A percentile compares a stretch with the other conserved stretches of the same genome.
Evolutionary conservation across 2,888 invertebrate species (phyloP).

Genomic region (Phania funesta): DNA sequence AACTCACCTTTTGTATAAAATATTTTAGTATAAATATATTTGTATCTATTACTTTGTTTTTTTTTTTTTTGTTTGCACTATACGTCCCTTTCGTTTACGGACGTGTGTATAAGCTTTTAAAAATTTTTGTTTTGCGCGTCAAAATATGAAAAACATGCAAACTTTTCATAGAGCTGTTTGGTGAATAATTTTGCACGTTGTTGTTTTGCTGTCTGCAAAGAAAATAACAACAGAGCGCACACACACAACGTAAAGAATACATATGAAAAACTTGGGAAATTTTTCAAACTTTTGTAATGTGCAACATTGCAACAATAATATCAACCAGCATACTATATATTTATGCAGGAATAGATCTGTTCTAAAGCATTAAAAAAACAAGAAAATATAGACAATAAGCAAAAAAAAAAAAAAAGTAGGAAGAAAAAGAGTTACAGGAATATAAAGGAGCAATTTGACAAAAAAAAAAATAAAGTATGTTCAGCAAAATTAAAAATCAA

Average conservation of each 20-base stretch:
- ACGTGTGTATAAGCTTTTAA: slow-evolving; percentile 28
- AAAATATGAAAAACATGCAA: slow-evolving; percentile 79
- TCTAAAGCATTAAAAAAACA: slow-evolving; percentile 8
- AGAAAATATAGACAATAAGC: slow-evolving; percentile 21
- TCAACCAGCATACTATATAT: slow-evolving; percentile 55
- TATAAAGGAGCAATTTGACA: neutral
- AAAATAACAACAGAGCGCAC: slow-evolving; percentile 20
- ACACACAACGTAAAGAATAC: slow-evolving; percentile 19
- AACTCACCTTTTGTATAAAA: slow-evolving; percentile 61
- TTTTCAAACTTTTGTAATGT: slow-evolving; percentile 68
- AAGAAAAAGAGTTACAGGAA: neutral
- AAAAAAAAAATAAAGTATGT: neutral
- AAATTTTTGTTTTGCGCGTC: slow-evolving; percentile 65
- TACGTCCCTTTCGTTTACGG: neutral
- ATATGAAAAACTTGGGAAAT: slow-evolving; percentile 54
- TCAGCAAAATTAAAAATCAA: neutral
- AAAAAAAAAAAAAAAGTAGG: slow-evolving; percentile 4
- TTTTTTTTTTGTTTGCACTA: too few relatives aligned
- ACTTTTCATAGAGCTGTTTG: slow-evolving; percentile 71
- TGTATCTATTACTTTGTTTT: slow-evolving; percentile 54
- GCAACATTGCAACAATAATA: slow-evolving; percentile 66
- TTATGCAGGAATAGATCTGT: slow-evolving; percentile 35
- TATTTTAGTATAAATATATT: slow-evolving; percentile 55
- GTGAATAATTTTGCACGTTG: slow-evolving; percentile 39
- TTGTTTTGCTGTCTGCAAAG: slow-evolving; percentile 49